Evolutionary conservation across 1,140 invertebrate genomes (phyloP), one percentile per base, ranked within the genome.

Genomic region (Nephila pilipes): DNA sequence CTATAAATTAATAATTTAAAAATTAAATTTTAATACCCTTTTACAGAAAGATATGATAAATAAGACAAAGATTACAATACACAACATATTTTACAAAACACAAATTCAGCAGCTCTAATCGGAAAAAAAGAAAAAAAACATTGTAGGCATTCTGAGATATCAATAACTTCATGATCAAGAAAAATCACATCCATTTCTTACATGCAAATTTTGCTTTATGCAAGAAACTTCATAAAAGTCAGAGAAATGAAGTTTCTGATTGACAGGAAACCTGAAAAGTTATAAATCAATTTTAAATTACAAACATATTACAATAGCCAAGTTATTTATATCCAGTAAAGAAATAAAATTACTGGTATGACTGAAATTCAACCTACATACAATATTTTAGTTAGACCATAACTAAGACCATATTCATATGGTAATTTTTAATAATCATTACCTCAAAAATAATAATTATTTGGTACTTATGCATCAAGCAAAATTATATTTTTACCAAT

Each of bases 121-220:
- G 54, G 3, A 83, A 83, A 10, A 25, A 54, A 83, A 83, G 54
- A 6, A 83, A 83, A 10, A 25, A 54, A 83, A 83, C 12, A 54
- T 5, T 83, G 80, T n/a, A 55, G 80, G 38, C 54, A 55, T 36
- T 83, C 22, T 54, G 12, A 1, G n/a, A 12, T 14, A 83, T 38
- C 80, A 83, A 83, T 18, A 58, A 81, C 89, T 60, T 55, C 89
- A 90, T 80, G 60, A 29, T 63, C 79, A 16, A 63, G 36, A 81
- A 25, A 54, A 2, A 22, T 14, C 20, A 2, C 89, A 90, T 90
- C 89, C 75, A 63, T 83, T 60, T 83, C 25, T 38, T 29, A 38
- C 79, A 46, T 25, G 57, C 89, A 90, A 57, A 12, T 60, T 57
- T 16, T 83, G 89, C 89, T 90, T 90, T 90, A 60, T 25, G 79